Conservation (phyloP, 1,140 invertebrate genomes). For the Euborellia annulipes region DNA sequence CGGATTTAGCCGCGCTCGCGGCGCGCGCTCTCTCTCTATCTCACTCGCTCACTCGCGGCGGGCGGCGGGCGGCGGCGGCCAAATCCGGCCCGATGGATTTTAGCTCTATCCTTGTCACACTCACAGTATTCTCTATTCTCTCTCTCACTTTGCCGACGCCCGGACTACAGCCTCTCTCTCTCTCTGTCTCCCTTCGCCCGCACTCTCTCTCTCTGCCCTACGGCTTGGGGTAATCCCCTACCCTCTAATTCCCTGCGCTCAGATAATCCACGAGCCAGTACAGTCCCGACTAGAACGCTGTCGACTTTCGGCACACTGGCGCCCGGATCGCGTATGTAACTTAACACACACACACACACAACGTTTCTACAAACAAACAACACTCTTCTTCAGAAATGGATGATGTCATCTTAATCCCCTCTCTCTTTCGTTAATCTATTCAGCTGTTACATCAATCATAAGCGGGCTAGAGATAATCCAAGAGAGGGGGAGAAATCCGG, state of each 20-base stretch:
- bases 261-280: not conserved
- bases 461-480: too few relatives aligned
- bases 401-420: too few relatives aligned
- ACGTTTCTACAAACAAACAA: too few relatives aligned
- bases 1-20: slow-evolving; percentile 30
- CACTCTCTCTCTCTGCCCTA: not conserved
- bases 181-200: slow-evolving; percentile 1
- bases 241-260: not conserved
- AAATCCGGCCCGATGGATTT: too few relatives aligned
- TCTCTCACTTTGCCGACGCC: slow-evolving; percentile 7
- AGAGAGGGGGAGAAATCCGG: too few relatives aligned
- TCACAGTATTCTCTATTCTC: slow-evolving; percentile 11
- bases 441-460: too few relatives aligned
- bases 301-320: not conserved
- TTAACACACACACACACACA: too few relatives aligned
- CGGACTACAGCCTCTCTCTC: not conserved
- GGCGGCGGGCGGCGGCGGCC: not conserved
- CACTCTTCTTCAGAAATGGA: too few relatives aligned
- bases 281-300: not conserved
- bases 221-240: slow-evolving; percentile 1
- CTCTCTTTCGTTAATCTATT: too few relatives aligned
- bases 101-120: slow-evolving; percentile 8
- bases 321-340: not conserved
- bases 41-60: not conserved
- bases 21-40: slow-evolving; percentile 11